Evolutionary conservation across 1,140 invertebrate species (phyloP).

Genomic region (Philopotamus ludificatus): DNA sequence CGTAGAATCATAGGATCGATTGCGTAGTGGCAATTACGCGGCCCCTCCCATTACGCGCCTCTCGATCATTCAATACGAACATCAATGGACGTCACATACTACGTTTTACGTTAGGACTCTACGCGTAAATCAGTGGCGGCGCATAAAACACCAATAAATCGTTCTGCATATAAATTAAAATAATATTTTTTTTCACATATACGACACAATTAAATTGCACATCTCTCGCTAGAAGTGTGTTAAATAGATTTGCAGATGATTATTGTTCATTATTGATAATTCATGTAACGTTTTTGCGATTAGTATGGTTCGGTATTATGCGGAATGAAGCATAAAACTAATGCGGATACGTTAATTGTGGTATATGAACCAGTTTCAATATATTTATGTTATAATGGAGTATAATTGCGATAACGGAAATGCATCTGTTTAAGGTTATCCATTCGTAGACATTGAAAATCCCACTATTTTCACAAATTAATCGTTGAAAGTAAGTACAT

Average conservation of each 20-base stretch:
- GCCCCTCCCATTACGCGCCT: background rate
- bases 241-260: too few relatives aligned
- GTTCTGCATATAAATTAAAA: too few relatives aligned
- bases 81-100: background rate
- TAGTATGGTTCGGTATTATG: background rate
- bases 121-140: background rate
- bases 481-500: too few relatives aligned
- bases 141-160: too few relatives aligned
- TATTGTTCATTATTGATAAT: background rate
- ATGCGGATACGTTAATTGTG: constrained; percentile 9
- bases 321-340: background rate
- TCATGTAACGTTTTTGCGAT: background rate
- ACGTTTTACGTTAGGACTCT: background rate
- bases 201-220: too few relatives aligned
- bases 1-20: too few relatives aligned
- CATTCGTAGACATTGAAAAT: background rate
- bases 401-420: constrained; percentile 6
- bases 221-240: too few relatives aligned
- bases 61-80: background rate
- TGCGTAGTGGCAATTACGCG: too few relatives aligned
- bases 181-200: too few relatives aligned
- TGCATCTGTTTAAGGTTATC: background rate
- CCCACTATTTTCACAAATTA: too few relatives aligned
- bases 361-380: constrained; percentile 4
- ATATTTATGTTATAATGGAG: background rate